Evolutionary conservation across 2,113 vertebrate genomes (phyloP).

Genomic region (Isurus oxyrinchus): DNA sequence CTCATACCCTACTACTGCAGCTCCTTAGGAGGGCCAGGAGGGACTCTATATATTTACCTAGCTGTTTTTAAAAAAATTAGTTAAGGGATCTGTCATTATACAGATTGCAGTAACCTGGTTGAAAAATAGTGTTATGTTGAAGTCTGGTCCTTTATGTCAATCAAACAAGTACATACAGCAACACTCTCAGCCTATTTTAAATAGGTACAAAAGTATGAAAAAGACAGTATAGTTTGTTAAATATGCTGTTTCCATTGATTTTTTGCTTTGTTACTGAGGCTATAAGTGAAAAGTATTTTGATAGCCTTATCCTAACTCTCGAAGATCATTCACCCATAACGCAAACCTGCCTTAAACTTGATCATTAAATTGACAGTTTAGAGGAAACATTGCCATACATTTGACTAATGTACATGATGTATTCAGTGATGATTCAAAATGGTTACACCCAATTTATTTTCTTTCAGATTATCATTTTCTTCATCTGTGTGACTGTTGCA

Average conservation of each 20-base stretch:
- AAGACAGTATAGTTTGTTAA: neutral
- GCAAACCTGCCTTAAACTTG: neutral
- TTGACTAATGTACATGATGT: neutral
- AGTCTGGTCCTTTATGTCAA: neutral
- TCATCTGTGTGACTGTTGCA: conserved; percentile 60
- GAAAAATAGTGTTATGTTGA: neutral
- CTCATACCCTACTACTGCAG: neutral
- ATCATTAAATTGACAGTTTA: neutral
- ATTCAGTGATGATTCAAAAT: neutral
- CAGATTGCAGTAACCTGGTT: neutral
- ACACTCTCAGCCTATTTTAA: neutral
- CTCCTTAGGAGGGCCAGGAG: neutral
- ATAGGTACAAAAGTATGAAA: neutral
- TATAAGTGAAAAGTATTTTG: neutral
- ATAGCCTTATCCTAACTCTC: neutral
- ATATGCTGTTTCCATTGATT: neutral
- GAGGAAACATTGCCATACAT: neutral
- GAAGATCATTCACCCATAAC: neutral
- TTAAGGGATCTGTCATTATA: neutral
- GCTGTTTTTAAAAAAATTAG: neutral
- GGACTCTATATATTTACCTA: neutral
- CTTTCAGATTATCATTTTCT: conserved; percentile 62
- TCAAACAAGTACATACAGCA: neutral
- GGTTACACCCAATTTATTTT: neutral
- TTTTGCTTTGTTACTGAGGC: neutral